phyloP scores from a whole-genome alignment of 2,888 invertebrate genomes.

The Chrysotoxum bicinctum region DNA sequence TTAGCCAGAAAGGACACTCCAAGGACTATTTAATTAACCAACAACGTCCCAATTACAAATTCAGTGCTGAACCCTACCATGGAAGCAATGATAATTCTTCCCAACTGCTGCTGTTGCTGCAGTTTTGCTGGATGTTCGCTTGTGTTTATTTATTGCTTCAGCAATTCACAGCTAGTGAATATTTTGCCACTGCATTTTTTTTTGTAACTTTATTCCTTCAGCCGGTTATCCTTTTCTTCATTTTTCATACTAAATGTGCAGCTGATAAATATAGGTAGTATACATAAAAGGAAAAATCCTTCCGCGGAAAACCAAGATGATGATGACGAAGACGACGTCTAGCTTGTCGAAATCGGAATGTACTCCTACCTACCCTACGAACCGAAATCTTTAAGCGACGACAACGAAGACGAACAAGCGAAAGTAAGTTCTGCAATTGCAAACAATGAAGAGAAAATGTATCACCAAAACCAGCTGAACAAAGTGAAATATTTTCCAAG shows the following conservation, averaged over 20 bases:
- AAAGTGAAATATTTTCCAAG: constrained; percentile 63
- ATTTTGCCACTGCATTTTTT: constrained; percentile 12
- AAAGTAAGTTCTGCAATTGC: constrained; percentile 42
- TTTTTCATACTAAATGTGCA: constrained; percentile 12
- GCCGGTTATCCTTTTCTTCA: background rate
- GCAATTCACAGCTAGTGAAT: constrained; percentile 37
- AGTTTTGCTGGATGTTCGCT: background rate
- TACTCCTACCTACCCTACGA: background rate
- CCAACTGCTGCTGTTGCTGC: constrained; percentile 14
- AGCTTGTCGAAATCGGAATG: background rate
- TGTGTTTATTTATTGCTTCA: constrained; percentile 57
- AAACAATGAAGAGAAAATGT: constrained; percentile 33
- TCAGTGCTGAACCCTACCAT: constrained; percentile 32
- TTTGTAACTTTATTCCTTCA: background rate
- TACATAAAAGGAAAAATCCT: background rate
- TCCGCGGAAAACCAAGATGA: background rate
- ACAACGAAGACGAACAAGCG: background rate
- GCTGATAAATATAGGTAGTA: background rate
- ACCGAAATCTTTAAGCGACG: background rate
- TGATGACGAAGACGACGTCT: background rate
- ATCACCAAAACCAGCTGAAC: constrained; percentile 43
- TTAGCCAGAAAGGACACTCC: constrained; percentile 16
- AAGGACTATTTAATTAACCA: constrained; percentile 68
- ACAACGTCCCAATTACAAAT: constrained; percentile 65
- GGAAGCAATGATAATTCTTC: background rate